Evolutionary conservation across 2,888 invertebrate species (phyloP).

Genomic region (Ceratothoa steindachneri): DNA sequence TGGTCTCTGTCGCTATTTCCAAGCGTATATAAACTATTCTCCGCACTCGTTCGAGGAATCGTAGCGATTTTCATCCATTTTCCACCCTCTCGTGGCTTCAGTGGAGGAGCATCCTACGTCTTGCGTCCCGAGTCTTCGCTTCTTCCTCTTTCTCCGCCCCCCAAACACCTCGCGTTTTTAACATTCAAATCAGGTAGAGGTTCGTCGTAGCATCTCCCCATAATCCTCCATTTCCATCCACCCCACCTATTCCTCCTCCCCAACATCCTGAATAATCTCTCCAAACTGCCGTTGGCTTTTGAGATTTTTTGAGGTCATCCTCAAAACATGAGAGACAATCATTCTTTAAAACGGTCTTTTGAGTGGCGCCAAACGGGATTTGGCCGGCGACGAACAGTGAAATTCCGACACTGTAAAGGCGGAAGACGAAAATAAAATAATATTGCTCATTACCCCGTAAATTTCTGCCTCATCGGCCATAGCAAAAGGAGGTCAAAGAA

Average conservation of each 20-base stretch:
- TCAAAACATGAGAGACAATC: neutral
- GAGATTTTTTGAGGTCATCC: neutral
- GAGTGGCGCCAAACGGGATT: neutral
- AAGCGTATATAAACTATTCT: too few species aligned
- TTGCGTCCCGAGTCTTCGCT: too few species aligned
- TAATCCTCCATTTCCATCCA: neutral
- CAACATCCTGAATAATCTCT: neutral
- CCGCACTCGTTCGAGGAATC: too few species aligned
- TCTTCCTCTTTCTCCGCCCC: too few species aligned
- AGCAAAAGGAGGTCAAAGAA: too few species aligned
- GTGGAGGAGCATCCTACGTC: too few species aligned
- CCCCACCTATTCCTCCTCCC: neutral
- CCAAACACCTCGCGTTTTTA: neutral
- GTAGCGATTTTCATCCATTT: too few species aligned
- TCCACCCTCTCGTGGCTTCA: too few species aligned
- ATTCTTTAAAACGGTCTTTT: neutral
- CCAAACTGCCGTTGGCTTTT: neutral
- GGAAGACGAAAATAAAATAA: neutral
- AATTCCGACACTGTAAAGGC: neutral
- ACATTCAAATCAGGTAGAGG: neutral
- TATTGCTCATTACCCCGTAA: too few species aligned
- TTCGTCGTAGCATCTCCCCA: neutral
- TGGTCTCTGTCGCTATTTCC: neutral
- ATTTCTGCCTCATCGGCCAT: too few species aligned
- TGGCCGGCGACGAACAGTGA: neutral